Conservation (phyloP, 1,140 invertebrate genomes). For the Scaptomyza graminum region DNA sequence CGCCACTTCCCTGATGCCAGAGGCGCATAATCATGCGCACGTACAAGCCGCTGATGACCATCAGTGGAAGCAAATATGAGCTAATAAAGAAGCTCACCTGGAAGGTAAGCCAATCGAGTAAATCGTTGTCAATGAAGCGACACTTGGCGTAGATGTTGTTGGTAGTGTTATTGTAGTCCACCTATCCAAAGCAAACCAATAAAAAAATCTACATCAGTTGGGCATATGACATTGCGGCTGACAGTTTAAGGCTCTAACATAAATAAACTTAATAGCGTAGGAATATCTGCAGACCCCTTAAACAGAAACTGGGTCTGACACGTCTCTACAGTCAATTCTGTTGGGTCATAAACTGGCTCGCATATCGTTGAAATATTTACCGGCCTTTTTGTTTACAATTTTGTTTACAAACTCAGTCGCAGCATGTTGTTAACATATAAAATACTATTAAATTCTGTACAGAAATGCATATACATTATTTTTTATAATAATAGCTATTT, state of each 20-base stretch:
- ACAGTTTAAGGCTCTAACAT: conserved; percentile 54
- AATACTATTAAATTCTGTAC: conserved; percentile 61
- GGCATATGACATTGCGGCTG: conserved; percentile 44
- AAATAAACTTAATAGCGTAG: conserved; percentile 27
- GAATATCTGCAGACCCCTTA: no score
- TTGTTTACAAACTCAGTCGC: conserved; percentile 57
- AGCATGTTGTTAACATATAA: conserved; percentile 39
- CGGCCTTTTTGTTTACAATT: conserved; percentile 64
- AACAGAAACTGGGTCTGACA: background rate
- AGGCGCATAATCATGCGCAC: conserved; percentile 94
- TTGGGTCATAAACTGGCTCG: conserved; percentile 54
- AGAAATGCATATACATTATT: conserved; percentile 58
- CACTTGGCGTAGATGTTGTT: conserved; percentile 58
- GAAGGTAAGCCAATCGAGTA: conserved; percentile 50
- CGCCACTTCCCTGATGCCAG: conserved; percentile 92
- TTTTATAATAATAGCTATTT: no score
- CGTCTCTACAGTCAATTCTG: background rate
- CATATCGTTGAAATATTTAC: conserved; percentile 73
- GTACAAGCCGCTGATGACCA: conserved; percentile 94
- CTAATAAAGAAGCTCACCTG: conserved; percentile 73
- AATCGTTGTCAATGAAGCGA: conserved; percentile 43
- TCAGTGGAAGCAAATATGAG: conserved; percentile 91
- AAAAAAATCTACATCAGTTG: conserved; percentile 34
- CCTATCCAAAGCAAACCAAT: conserved; percentile 26
- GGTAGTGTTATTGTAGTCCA: conserved; percentile 31